Evolutionary conservation across 1,140 invertebrate genomes (phyloP).

Genomic region (Brachionus manjavacas): DNA sequence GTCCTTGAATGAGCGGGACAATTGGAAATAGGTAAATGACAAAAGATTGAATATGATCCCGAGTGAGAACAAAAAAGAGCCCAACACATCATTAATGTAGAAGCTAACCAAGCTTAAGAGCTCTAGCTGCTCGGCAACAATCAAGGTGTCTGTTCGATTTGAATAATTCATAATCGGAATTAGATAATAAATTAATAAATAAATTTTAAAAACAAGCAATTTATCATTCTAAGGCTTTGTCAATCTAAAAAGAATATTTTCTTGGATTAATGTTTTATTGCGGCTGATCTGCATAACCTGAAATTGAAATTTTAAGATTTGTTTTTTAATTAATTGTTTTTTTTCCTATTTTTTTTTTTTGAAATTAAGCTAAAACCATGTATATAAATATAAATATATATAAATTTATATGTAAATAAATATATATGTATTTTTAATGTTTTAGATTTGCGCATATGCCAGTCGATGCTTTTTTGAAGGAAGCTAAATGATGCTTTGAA

Average conservation of each 20-base stretch:
- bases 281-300: background rate
- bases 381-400: background rate
- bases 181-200: background rate
- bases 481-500: background rate
- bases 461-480: background rate
- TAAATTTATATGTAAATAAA: background rate
- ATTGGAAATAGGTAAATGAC: conserved; percentile 33
- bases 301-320: background rate
- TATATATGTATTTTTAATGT: background rate
- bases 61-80: background rate
- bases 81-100: conserved; percentile 27
- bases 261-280: background rate
- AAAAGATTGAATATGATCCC: conserved; percentile 22
- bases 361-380: background rate
- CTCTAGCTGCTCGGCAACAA: background rate
- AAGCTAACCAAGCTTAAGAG: background rate
- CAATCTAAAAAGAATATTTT: conserved; percentile 10
- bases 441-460: background rate
- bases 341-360: background rate
- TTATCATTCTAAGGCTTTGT: conserved; percentile 15
- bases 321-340: background rate
- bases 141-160: background rate
- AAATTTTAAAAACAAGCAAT: background rate
- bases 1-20: conserved; percentile 18
- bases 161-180: background rate